These are phyloP conservation scores for Strix uralensis DNA, from an alignment of 2,113 vertebrate species.

Conservation along the genomic window DNA sequence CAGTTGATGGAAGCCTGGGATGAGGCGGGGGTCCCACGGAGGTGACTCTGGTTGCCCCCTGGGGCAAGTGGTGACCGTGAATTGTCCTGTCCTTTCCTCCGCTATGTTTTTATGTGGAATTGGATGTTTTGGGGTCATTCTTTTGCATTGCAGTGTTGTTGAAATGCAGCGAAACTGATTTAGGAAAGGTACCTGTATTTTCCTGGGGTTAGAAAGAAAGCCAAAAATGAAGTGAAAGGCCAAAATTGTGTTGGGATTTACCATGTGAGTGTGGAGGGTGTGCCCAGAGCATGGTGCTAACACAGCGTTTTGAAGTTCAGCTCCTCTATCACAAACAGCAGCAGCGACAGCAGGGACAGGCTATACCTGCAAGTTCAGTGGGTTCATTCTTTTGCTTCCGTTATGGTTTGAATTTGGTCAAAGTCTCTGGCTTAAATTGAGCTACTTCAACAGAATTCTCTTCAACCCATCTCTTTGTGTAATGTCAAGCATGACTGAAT, in stretches of 20 bases:
- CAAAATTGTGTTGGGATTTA: neutral
- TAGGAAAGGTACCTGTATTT: constrained; percentile 18
- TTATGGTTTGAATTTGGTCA: constrained; percentile 40
- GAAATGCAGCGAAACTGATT: neutral
- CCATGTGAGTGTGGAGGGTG: neutral
- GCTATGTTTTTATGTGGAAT: constrained; percentile 28
- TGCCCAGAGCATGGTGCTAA: constrained; percentile 38
- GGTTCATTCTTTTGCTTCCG: constrained; percentile 52
- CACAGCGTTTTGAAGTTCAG: neutral
- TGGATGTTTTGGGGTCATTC: constrained; percentile 20
- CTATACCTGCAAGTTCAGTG: constrained; percentile 36
- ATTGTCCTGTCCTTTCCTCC: constrained; percentile 28
- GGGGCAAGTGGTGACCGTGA: neutral
- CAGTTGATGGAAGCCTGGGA: neutral
- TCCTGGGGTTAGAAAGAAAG: neutral
- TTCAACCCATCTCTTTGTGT: constrained; percentile 52
- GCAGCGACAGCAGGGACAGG: neutral
- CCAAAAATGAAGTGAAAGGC: neutral
- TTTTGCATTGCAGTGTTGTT: constrained; percentile 39
- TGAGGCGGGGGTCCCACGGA: neutral
- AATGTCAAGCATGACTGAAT: constrained; percentile 62
- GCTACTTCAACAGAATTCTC: constrained; percentile 57
- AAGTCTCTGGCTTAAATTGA: constrained; percentile 61
- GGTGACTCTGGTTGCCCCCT: neutral
- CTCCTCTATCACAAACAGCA: constrained; percentile 37